Base-by-base conservation (phyloP, 1,140 invertebrate species). In the Drosophila triauraria region DNA sequence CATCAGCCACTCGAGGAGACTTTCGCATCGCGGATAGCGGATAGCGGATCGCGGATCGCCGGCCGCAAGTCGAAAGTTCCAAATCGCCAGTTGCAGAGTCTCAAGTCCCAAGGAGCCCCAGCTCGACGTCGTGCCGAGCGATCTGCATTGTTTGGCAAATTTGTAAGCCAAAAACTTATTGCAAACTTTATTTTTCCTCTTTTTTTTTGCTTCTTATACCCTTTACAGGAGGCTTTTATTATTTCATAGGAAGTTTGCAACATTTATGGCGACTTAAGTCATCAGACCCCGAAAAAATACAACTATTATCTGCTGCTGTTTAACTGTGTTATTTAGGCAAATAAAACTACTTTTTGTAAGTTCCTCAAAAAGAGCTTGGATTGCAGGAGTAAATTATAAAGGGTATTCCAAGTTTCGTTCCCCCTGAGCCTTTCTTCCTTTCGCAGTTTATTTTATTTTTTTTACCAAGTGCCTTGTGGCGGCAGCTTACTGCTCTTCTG, bases 81-180 rank as follows among this genome's bases (percentile, higher is more conserved):
- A 56, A 56, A 25, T 40, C 53, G 53, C 53, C 53, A 56, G 53
- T 56, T 56, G 53, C 40, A 35, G 42, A 58, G 54, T 20, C 54
- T 43, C 56, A 8, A 46, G 48, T 53, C 53, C 35, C 61, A 56
- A 51, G 48, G 40, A 68, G 48, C 40, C 63, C 57, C 32, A 23
- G 47, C 42, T 63, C 47, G 61, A 83, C 75, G 77, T 85, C 82
- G 79, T 86, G 83, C 75, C 78, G 78, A 75, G 75, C 75, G 75
- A 82, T 87, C 82, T 81, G 78, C 82, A 85, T 86, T 86, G 81
- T 85, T 82, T 86, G 79, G 83, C 82, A 86, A 86, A 87, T 85
- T 87, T 87, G 83, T 78, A 75, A 78, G 80, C 69, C 51, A 76
- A 64, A 68, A 76, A 76, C 72, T 76, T 76, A 67, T 76, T 75